A percentile compares a stretch with the other conserved stretches of the same genome.
phyloP scores from a whole-genome alignment of 2,797 vertebrate species.

The Diglossa cyanea region DNA sequence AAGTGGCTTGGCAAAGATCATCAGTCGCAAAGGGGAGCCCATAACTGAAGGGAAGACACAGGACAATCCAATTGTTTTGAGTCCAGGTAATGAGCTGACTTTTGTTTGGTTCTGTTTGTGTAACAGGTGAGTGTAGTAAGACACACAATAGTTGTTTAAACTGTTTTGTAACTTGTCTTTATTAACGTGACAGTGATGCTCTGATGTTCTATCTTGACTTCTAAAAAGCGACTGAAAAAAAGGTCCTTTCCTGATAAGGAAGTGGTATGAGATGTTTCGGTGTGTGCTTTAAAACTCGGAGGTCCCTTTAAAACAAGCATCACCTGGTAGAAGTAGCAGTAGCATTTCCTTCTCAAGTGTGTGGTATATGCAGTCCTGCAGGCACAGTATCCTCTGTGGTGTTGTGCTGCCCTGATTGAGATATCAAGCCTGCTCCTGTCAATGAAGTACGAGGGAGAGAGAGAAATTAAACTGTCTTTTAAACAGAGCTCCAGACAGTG shows the following conservation, averaged over 20 bases:
- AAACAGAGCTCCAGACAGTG: background rate
- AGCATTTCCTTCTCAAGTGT: background rate
- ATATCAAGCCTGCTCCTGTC: background rate
- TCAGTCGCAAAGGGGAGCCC: constrained; percentile 65
- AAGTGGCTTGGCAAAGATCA: constrained; percentile 70
- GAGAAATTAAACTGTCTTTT: background rate
- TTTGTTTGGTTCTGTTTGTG: background rate
- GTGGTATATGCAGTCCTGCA: background rate
- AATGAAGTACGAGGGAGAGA: background rate
- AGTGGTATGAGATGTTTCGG: background rate
- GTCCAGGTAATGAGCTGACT: constrained; percentile 30
- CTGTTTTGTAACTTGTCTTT: background rate
- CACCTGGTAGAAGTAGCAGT: background rate
- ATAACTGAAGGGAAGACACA: background rate
- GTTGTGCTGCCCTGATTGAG: background rate
- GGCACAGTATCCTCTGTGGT: background rate
- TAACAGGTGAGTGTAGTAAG: background rate
- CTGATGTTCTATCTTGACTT: background rate
- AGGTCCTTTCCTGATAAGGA: background rate
- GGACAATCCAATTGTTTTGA: background rate
- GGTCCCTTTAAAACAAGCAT: background rate
- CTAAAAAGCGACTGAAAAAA: background rate
- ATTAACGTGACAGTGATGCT: accelerated
- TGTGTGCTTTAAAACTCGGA: background rate
- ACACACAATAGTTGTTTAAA: background rate